Evolutionary conservation across 2,113 vertebrate genomes (phyloP).

Genomic region (Chitala chitala): DNA sequence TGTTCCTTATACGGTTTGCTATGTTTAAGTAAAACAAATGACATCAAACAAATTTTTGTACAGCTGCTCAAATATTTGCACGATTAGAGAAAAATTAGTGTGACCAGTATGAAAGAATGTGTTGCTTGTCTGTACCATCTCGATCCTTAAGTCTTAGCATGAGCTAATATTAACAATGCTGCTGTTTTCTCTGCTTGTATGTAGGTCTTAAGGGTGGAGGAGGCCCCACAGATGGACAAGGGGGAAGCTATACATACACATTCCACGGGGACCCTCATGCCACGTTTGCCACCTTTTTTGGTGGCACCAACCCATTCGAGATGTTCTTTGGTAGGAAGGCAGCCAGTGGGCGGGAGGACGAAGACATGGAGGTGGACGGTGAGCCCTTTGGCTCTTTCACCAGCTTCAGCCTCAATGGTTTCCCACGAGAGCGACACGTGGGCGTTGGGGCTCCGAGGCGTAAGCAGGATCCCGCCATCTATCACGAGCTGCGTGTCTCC

Average conservation of each 20-base stretch:
- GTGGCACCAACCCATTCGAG: constrained; percentile 92
- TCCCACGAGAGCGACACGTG: constrained; percentile 83
- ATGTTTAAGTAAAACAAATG: neutral
- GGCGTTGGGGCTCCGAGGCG: constrained; percentile 75
- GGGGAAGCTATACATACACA: constrained; percentile 86
- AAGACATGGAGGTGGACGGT: constrained; percentile 94
- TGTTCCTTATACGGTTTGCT: neutral
- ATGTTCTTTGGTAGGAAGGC: constrained; percentile 93
- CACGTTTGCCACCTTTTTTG: constrained; percentile 95
- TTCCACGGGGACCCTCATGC: constrained; percentile 96
- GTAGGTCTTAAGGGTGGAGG: constrained; percentile 91
- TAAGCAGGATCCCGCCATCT: constrained; percentile 90
- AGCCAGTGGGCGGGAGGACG: constrained; percentile 77
- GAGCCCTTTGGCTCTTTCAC: constrained; percentile 87
- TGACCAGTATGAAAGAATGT: neutral
- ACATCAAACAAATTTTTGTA: too few relatives aligned
- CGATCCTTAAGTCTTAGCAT: neutral
- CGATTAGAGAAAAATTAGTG: too few relatives aligned
- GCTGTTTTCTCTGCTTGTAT: neutral
- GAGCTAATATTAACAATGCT: neutral
- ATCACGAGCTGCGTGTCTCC: constrained; percentile 89
- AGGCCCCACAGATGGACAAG: constrained; percentile 80
- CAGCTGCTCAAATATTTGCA: neutral
- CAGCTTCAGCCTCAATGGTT: constrained; percentile 88
- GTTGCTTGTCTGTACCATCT: neutral